A percentile compares a stretch with the other conserved stretches of the same genome.
phyloP scores from a whole-genome alignment of 2,113 vertebrate species.

The Chascanopsetta lugubris region DNA sequence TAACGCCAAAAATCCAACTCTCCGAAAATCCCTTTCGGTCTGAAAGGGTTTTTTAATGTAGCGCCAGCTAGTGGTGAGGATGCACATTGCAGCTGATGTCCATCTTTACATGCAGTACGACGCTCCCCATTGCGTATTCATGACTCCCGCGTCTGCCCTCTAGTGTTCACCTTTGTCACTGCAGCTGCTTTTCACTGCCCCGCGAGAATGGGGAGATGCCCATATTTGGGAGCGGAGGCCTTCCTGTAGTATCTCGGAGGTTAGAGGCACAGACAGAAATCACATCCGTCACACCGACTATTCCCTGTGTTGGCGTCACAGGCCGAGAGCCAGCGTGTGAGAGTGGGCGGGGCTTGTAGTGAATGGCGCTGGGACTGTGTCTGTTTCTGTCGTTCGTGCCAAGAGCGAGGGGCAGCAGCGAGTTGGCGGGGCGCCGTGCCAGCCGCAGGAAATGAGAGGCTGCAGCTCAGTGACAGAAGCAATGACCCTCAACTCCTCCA shows the following conservation, averaged over 20 bases:
- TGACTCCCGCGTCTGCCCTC: too few species aligned
- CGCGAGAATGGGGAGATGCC: too few species aligned
- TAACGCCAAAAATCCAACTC: conserved; percentile 23
- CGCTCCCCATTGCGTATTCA: too few species aligned
- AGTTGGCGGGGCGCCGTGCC: conserved; percentile 55
- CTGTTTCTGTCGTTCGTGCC: conserved; percentile 50
- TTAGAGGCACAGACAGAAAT: too few species aligned
- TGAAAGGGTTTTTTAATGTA: conserved; percentile 1
- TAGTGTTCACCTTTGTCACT: too few species aligned
- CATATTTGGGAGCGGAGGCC: too few species aligned
- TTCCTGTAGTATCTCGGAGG: too few species aligned
- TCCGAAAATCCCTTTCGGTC: neutral
- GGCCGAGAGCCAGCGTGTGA: conserved; percentile 28
- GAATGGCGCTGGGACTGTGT: conserved; percentile 47
- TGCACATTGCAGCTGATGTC: too few species aligned
- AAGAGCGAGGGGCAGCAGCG: conserved; percentile 55
- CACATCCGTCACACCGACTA: conserved; percentile 24
- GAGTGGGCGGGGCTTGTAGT: conserved; percentile 50
- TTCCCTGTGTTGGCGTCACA: neutral
- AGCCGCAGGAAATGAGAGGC: conserved; percentile 59
- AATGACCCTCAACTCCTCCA: conserved; percentile 57
- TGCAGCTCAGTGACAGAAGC: conserved; percentile 63
- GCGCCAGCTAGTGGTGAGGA: too few species aligned
- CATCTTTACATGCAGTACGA: too few species aligned
- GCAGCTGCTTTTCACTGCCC: too few species aligned